Base-by-base conservation (phyloP, 2,797 vertebrate species). In the Bryconaethiops microstoma region DNA sequence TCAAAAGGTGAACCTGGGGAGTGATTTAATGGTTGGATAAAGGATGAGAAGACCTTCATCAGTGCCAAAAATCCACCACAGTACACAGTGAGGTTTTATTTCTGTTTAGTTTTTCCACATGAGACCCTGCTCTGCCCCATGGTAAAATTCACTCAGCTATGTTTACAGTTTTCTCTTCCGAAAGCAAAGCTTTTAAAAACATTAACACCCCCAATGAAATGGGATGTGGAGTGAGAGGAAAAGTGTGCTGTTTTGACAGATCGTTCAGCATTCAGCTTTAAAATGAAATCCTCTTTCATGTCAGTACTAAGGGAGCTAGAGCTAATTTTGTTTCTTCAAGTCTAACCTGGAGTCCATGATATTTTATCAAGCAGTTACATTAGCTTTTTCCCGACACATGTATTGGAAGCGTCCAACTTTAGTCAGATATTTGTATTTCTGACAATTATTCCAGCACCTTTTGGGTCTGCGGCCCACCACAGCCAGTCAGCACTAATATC, bases 51-150 rank as follows among this genome's bases (percentile, higher is more conserved):
- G 89, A 85, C 68, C 50, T 74, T 74, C 10, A 77, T 77, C 83
- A 89, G 92, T 93, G 92, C 93, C 92, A 94, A 93, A 92, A 67
- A 64, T 84, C 68, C 83, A 77, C 77, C 78, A 79, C 42, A 70
- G 70, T 74, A 45, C 67, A 23, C 40, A 14, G 39, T 39, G 16
- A 72, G 23, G 42, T 42, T 71, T 4, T 0, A 13, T 54, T 72
- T 72, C 21, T 63, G 23, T 12, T 29, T 29, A 25, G 12, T n/a
- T 68, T 4, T 21, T 45, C 0, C 0, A 10, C 42, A 6, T 39
- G 9, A 23, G 29, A 10, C 48, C 6, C 48, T 52, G 10, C 23
- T 71, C n/a, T 71, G 48, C 17, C 25, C 50, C 10, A 25, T 2
- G 16, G 12, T 21, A 71, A 71, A 54, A n/a, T 9, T 13, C 71